Percentiles rank a stretch among this genome's conserved stretches.
phyloP scores from a whole-genome alignment of 1,140 invertebrate genomes.

The Babylonia areolata region DNA sequence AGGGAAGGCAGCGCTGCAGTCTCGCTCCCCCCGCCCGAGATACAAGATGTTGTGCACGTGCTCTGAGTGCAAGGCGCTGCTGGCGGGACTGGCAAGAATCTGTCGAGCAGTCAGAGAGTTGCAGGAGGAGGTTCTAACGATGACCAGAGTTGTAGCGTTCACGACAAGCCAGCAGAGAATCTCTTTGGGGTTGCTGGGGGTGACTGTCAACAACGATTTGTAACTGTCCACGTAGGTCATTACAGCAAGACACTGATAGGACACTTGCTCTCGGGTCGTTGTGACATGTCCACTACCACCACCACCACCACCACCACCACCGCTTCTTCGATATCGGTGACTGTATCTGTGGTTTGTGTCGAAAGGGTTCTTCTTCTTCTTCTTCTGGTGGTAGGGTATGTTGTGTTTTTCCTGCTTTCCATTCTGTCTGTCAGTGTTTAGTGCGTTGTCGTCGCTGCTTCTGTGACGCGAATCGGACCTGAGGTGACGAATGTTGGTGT shows the following conservation, averaged over 20 bases:
- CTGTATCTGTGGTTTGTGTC: background rate
- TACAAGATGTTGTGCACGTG: constrained; percentile 17
- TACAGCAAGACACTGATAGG: constrained; percentile 30
- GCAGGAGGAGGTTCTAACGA: constrained; percentile 29
- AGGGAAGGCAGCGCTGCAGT: constrained; percentile 14
- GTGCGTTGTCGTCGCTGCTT: no score
- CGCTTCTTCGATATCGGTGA: background rate
- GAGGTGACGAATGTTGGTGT: background rate
- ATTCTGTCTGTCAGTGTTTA: no score
- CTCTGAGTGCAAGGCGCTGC: background rate
- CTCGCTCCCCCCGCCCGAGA: constrained; percentile 17
- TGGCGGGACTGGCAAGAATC: background rate
- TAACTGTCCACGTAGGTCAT: constrained; percentile 37
- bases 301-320: background rate
- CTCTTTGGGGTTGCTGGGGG: constrained; percentile 6
- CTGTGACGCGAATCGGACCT: no score
- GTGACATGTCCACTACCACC: background rate
- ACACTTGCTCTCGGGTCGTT: background rate
- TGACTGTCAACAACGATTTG: constrained; percentile 30
- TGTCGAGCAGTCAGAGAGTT: constrained; percentile 24
- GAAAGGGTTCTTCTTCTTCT: background rate
- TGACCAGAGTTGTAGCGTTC: constrained; percentile 19
- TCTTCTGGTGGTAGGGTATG: no score
- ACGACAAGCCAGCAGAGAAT: constrained; percentile 35
- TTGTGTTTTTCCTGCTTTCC: no score